Evolutionary conservation across 2,797 vertebrate genomes (phyloP).

Genomic region (Sebastes cheni): DNA sequence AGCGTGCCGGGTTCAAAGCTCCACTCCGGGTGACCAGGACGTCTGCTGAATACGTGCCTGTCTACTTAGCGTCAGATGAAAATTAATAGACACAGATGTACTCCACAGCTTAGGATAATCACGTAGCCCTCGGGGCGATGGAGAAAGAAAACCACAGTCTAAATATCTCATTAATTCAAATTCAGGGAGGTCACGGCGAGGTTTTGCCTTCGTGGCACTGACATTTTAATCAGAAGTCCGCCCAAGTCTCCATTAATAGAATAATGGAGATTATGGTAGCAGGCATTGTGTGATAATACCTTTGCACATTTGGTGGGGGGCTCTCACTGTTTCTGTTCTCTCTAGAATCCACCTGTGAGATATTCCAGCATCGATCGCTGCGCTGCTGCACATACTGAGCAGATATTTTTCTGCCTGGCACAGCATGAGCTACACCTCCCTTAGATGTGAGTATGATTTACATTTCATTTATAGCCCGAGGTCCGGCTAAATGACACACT

Average conservation of each 20-base stretch:
- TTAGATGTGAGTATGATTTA: slow-evolving; percentile 15
- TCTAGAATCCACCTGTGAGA: slow-evolving; percentile 21
- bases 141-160: slow-evolving; percentile 64
- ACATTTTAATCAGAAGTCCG: slow-evolving; percentile 72
- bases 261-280: slow-evolving; percentile 51
- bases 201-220: slow-evolving; percentile 55
- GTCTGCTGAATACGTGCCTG: slow-evolving; percentile 60
- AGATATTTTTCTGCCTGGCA: slow-evolving; percentile 10
- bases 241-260: slow-evolving; percentile 59
- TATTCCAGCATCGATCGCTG: slow-evolving; percentile 8
- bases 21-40: slow-evolving; percentile 35
- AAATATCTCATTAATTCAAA: slow-evolving; percentile 80
- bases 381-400: slow-evolving; percentile 6
- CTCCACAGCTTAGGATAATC: slow-evolving; percentile 73
- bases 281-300: slow-evolving; percentile 33
- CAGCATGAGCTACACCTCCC: slow-evolving; percentile 33
- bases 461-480: slow-evolving; percentile 42
- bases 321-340: background rate
- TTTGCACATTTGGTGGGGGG: slow-evolving; percentile 18
- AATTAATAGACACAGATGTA: slow-evolving; percentile 77
- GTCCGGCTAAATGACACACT: slow-evolving; percentile 41
- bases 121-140: slow-evolving; percentile 52
- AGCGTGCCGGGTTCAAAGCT: slow-evolving; percentile 38
- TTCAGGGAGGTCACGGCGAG: slow-evolving; percentile 63
- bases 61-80: slow-evolving; percentile 72